Evolutionary conservation across 2,888 invertebrate species (phyloP).

Genomic region (Ophion ellenae): DNA sequence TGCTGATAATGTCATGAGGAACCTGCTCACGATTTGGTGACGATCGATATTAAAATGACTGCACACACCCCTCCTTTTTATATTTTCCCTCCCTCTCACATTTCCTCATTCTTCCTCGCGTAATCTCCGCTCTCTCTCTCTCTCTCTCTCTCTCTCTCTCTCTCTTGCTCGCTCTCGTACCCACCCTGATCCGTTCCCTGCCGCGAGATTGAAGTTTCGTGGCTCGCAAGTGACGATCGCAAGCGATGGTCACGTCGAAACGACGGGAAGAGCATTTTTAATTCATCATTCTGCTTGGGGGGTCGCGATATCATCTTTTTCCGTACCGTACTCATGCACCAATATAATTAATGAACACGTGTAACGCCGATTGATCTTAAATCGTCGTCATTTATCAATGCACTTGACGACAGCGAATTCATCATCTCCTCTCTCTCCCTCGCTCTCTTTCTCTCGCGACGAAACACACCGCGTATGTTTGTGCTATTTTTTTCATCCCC

Average conservation of each 20-base stretch:
- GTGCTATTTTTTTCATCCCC: no score
- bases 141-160: no score
- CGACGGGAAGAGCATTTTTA: conserved; percentile 45
- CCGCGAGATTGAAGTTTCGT: conserved; percentile 52
- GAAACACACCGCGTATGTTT: no score
- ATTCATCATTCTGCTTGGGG: conserved; percentile 62
- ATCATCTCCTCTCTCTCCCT: no score
- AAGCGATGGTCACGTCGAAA: conserved; percentile 11
- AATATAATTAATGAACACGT: conserved; percentile 41
- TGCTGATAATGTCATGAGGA: conserved; percentile 28
- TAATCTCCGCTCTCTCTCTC: no score
- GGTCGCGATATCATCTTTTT: conserved; percentile 48
- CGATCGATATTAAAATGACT: conserved; percentile 66
- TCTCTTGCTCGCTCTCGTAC: neutral
- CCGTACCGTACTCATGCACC: conserved; percentile 28
- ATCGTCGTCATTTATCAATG: neutral
- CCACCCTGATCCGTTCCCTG: conserved; percentile 1
- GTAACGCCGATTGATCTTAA: conserved; percentile 27
- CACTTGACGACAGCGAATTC: neutral
- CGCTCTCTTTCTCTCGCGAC: no score
- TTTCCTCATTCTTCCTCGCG: neutral
- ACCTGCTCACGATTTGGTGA: conserved; percentile 44
- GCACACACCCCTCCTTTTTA: conserved; percentile 34
- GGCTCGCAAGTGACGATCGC: conserved; percentile 49
- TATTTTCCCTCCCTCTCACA: conserved; percentile 1